phyloP scores from a whole-genome alignment of 2,888 invertebrate genomes.

The Eupeodes luniger region DNA sequence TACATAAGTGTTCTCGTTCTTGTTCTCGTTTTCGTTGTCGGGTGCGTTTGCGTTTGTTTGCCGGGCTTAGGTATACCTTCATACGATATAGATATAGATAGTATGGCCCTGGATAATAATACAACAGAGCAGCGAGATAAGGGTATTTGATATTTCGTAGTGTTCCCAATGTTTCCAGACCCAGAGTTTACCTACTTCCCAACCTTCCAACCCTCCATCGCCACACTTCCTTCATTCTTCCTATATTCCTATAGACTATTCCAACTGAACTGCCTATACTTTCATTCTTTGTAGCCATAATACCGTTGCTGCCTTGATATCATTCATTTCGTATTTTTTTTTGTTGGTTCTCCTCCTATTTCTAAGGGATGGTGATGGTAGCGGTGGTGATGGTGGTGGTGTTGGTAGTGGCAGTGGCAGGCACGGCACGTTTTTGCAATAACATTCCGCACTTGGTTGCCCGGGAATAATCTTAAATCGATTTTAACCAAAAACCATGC shows the following conservation, averaged over 20 bases:
- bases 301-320: slow-evolving; percentile 45
- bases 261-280: slow-evolving; percentile 35
- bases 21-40: background rate
- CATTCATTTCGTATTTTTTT: slow-evolving; percentile 42
- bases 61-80: background rate
- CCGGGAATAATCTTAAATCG: slow-evolving; percentile 75
- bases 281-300: slow-evolving; percentile 20
- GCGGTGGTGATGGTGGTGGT: slow-evolving; percentile 40
- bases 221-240: background rate
- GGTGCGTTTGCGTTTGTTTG: slow-evolving; percentile 40
- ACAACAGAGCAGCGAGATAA: slow-evolving; percentile 68
- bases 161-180: slow-evolving; percentile 39
- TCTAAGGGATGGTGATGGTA: slow-evolving; percentile 15
- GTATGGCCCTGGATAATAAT: slow-evolving; percentile 44
- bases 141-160: slow-evolving; percentile 67
- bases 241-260: slow-evolving; percentile 16
- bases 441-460: slow-evolving; percentile 75
- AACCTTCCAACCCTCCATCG: no score
- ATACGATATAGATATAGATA: background rate
- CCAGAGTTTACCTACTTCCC: background rate
- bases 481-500: slow-evolving; percentile 73
- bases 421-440: slow-evolving; percentile 76
- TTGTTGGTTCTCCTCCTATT: background rate
- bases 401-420: slow-evolving; percentile 63
- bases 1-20: slow-evolving; percentile 55